A percentile compares a stretch with the other conserved stretches of the same genome.
phyloP scores from a whole-genome alignment of 2,888 invertebrate genomes.

The Callimorpha dominula region DNA sequence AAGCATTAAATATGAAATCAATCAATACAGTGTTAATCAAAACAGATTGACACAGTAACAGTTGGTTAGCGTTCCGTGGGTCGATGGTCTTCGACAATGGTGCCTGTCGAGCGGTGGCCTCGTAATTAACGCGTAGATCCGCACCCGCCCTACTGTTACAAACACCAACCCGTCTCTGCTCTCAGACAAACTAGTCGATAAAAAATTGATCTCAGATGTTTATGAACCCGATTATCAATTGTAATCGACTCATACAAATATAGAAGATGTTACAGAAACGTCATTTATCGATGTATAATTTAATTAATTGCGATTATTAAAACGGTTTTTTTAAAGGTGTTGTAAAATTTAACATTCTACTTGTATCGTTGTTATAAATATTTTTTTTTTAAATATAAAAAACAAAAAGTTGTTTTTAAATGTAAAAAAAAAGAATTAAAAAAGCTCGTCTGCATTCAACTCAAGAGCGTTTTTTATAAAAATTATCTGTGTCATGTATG shows the following conservation, averaged over 20 bases:
- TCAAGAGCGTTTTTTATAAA: neutral
- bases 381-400: neutral
- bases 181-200: conserved; percentile 7
- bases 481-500: neutral
- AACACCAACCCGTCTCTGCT: conserved; percentile 28
- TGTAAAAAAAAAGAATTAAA: neutral
- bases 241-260: neutral
- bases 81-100: conserved; percentile 57
- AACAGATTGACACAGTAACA: conserved; percentile 31
- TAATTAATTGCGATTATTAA: too few relatives aligned
- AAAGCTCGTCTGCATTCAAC: neutral
- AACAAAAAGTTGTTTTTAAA: too few relatives aligned
- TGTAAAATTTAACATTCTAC: too few relatives aligned
- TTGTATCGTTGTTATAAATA: too few relatives aligned
- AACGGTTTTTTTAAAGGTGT: too few relatives aligned
- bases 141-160: conserved; percentile 58
- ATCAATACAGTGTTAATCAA: conserved; percentile 18
- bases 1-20: conserved; percentile 18
- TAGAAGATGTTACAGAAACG: neutral
- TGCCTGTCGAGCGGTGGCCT: conserved; percentile 66
- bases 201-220: conserved; percentile 1
- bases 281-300: too few relatives aligned
- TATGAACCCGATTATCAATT: conserved; percentile 1
- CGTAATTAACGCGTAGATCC: conserved; percentile 78
- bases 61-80: conserved; percentile 42